These are phyloP conservation scores for Adelges cooleyi DNA, from an alignment of 1,140 invertebrate species.

Conservation along the genomic window DNA sequence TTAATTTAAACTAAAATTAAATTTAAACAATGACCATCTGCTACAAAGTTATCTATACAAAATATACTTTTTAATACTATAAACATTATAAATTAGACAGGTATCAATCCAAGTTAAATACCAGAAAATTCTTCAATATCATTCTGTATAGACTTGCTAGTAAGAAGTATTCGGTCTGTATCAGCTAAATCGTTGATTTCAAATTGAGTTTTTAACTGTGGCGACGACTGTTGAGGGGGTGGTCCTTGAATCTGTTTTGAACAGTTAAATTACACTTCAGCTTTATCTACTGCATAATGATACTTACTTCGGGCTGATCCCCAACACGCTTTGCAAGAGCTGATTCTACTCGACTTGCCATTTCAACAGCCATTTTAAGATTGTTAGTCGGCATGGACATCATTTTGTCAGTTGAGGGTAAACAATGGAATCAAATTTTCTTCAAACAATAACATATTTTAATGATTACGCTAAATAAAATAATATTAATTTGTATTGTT, in stretches of 20 bases:
- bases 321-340: conserved; percentile 15
- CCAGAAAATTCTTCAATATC: conserved; percentile 23
- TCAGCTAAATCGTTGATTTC: conserved; percentile 15
- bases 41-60: too few relatives aligned
- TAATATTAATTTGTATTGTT: too few relatives aligned
- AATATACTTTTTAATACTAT: too few relatives aligned
- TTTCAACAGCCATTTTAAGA: conserved; percentile 8
- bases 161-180: conserved; percentile 15
- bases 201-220: conserved; percentile 11
- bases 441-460: too few relatives aligned
- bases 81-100: too few relatives aligned
- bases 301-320: conserved; percentile 5
- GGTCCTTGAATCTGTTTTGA: neutral
- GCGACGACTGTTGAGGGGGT: neutral
- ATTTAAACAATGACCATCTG: too few relatives aligned
- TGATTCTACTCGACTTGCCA: conserved; percentile 13
- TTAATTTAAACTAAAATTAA: too few relatives aligned
- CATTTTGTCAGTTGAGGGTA: neutral
- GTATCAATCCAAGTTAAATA: too few relatives aligned
- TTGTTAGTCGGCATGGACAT: conserved; percentile 19
- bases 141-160: conserved; percentile 18
- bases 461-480: too few relatives aligned
- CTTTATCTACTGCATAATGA: too few relatives aligned
- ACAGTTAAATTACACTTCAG: neutral
- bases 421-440: too few relatives aligned